Conservation (phyloP, 2,113 vertebrate genomes). For the Murina feae region DNA sequence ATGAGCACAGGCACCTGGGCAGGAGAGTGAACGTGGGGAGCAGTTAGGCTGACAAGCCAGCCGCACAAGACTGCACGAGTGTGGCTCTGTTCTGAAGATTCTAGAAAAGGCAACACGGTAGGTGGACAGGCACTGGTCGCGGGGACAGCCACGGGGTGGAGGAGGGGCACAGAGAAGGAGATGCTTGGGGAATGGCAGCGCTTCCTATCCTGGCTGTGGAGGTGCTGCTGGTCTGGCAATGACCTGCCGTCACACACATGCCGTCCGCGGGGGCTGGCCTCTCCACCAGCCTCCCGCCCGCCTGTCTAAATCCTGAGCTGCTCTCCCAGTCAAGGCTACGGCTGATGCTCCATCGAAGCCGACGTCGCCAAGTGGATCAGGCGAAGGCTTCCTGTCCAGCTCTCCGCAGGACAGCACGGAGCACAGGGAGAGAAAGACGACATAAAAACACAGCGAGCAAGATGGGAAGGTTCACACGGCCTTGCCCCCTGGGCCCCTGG, state of each 20-base stretch:
- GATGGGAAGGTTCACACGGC: accelerated
- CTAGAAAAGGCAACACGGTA: not conserved
- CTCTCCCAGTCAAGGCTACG: not conserved
- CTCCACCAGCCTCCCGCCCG: not conserved
- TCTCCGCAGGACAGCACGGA: no score
- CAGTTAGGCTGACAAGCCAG: accelerated
- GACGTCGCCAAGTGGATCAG: accelerated
- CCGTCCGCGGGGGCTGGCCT: no score
- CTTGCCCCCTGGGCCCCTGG: no score
- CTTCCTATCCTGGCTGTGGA: no score
- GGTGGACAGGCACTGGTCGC: not conserved
- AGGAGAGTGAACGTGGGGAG: accelerated
- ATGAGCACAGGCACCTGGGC: accelerated
- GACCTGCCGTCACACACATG: no score
- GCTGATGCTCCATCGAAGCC: not conserved
- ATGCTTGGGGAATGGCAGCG: no score
- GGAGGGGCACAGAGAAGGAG: accelerated
- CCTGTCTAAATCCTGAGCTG: accelerated
- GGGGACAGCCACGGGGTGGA: accelerated
- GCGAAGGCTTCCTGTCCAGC: accelerated
- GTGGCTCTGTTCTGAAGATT: accelerated
- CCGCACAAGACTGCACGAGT: accelerated
- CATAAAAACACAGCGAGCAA: accelerated
- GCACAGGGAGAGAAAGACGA: not conserved
- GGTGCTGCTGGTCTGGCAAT: not conserved